Base-by-base conservation (phyloP, 2,797 vertebrate species). In the Peromyscus attwateri region DNA sequence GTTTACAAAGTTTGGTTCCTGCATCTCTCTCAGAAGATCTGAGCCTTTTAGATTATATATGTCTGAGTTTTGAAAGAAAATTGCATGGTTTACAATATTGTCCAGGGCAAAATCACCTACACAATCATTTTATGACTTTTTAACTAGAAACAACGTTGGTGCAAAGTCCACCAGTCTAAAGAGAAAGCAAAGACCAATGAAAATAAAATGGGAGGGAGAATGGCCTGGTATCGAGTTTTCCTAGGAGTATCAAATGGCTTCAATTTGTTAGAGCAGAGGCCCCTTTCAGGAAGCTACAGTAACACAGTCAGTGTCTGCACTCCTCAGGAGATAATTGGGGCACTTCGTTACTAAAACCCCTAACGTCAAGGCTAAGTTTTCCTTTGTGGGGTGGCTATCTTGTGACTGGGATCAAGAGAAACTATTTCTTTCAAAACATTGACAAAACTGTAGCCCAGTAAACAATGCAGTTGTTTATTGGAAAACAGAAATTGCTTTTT, bases 241-340 rank as follows among this genome's bases (percentile, higher is more conserved):
- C 49, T 17, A 7, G 0, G 49, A 85, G 55, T 14, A 46, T 29
- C 55, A 90, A 40, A 43, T 10, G 60, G n/a, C 81, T 73, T 13
- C 23, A 79, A 29, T 40, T 96, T 0, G 0, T 92, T 81, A 88
- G 83, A 92, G 46, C 66, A 6, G 25, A 91, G 76, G 62, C 23
- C 55, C 55, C 55, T 84, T 23, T 83, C 70, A 84, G 75, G 95
- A 82, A 90, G 75, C 57, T 34, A 8, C 57, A 89, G 49, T 23
- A 43, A 31, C 49, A 55, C 46, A 31, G 60, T 92, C 60, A 62
- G 31, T 37, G 70, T 31, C 76, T 43, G 17, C 79, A n/a, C n/a
- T 85, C 77, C 46, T 64, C 40, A 49, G 77, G 81, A 95, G 94
- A 92, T 93, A 95, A 92, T 75, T 60, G 92, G 81, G 12, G 76